These are phyloP conservation scores for Aromia moschata DNA, from an alignment of 2,888 invertebrate species.

Conservation along the genomic window DNA sequence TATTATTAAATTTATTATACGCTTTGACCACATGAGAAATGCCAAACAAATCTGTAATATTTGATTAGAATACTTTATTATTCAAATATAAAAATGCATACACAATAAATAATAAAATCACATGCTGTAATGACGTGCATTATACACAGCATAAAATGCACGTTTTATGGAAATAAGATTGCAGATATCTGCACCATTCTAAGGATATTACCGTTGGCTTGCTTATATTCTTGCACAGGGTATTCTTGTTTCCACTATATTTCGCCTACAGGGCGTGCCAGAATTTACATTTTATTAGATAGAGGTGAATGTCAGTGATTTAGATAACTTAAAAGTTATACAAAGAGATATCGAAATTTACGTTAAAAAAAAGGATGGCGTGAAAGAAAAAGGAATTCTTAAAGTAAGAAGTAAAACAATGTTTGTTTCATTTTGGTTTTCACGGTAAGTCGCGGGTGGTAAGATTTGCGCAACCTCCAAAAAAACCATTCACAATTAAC, in stretches of 20 bases:
- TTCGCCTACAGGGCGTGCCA: neutral
- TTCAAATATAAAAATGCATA: conserved; percentile 1
- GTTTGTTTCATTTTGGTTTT: too few species aligned
- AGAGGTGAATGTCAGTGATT: neutral
- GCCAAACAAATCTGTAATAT: neutral
- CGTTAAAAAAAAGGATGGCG: too few species aligned
- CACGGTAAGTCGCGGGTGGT: too few species aligned
- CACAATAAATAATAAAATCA: conserved; percentile 4
- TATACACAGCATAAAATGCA: conserved; percentile 14
- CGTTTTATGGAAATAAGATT: conserved; percentile 15
- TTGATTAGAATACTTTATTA: neutral
- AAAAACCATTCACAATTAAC: too few species aligned
- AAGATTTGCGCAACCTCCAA: too few species aligned
- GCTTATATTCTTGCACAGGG: conserved; percentile 4
- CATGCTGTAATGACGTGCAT: conserved; percentile 1
- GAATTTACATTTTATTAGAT: conserved; percentile 3
- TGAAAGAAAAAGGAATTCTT: too few species aligned
- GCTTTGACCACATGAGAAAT: neutral
- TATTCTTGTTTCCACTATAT: conserved; percentile 11
- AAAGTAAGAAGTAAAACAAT: too few species aligned
- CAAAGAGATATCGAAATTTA: too few species aligned
- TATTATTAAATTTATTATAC: too few species aligned
- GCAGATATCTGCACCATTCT: conserved; percentile 17
- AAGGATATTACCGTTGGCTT: conserved; percentile 9
- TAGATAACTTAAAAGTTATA: too few species aligned